Evolutionary conservation across 2,888 invertebrate species (phyloP).

Genomic region (Aphrophora alni): DNA sequence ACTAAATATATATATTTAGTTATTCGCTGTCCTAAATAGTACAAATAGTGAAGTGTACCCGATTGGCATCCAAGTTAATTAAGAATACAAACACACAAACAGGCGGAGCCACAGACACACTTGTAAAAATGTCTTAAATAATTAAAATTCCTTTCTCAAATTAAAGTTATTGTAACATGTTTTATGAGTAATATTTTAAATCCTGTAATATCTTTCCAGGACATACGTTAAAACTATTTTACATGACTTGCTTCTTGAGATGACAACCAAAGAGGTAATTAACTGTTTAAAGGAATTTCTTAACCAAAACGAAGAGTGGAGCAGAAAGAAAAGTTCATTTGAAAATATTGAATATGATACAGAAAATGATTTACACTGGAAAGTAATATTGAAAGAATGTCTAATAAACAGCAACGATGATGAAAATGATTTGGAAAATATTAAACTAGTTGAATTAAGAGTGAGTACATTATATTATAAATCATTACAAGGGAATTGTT

Average conservation of each 20-base stretch:
- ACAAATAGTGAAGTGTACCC: no score
- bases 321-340: not conserved
- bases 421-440: not conserved
- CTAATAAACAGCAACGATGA: not conserved
- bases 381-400: not conserved
- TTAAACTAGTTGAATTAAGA: not conserved
- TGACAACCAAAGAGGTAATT: not conserved
- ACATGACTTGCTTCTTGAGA: not conserved
- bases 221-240: not conserved
- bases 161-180: no score
- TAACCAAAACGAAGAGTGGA: not conserved
- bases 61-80: no score
- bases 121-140: no score
- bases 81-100: no score
- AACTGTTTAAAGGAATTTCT: not conserved
- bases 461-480: not conserved
- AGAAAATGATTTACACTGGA: not conserved
- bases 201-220: not conserved
- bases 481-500: no score
- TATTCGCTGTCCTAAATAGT: no score
- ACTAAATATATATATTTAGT: no score
- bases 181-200: no score
- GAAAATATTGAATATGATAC: not conserved
- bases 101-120: no score
- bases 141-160: no score